These are phyloP conservation scores for Drepanosiphum platanoidis DNA, from an alignment of 2,888 invertebrate genomes.

Conservation along the genomic window DNA sequence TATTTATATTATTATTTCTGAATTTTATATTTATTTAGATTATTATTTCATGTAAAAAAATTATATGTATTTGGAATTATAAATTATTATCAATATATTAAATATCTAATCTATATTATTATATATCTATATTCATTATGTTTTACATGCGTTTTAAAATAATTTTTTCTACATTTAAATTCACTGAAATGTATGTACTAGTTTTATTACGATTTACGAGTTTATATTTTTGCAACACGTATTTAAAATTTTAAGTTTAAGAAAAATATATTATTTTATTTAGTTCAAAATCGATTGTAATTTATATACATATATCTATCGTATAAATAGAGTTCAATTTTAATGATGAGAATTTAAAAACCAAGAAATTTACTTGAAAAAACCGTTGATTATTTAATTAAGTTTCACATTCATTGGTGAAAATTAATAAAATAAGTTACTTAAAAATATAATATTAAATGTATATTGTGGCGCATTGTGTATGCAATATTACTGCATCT, in stretches of 20 bases:
- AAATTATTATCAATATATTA: not conserved
- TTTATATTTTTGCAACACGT: not conserved
- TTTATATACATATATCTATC: too few relatives aligned
- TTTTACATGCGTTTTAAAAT: not conserved
- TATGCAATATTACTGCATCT: not conserved
- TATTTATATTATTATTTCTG: not conserved
- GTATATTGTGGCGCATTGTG: not conserved
- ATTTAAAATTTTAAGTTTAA: too few relatives aligned
- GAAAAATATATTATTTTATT: not conserved
- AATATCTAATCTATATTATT: not conserved
- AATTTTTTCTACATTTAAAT: too few relatives aligned
- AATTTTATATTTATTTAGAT: not conserved
- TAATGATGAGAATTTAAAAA: not conserved
- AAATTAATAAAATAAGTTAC: not conserved
- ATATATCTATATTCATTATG: not conserved
- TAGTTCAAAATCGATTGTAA: not conserved
- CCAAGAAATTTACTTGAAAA: not conserved
- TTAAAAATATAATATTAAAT: not conserved
- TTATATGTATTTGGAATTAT: not conserved
- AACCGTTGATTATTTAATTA: not conserved
- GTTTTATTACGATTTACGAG: too few relatives aligned
- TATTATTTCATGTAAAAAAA: not conserved
- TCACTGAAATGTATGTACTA: too few relatives aligned
- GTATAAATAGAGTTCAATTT: not conserved
- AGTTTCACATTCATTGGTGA: not conserved